Evolutionary conservation across 2,113 vertebrate species (phyloP).

Genomic region (Ameiurus melas): DNA sequence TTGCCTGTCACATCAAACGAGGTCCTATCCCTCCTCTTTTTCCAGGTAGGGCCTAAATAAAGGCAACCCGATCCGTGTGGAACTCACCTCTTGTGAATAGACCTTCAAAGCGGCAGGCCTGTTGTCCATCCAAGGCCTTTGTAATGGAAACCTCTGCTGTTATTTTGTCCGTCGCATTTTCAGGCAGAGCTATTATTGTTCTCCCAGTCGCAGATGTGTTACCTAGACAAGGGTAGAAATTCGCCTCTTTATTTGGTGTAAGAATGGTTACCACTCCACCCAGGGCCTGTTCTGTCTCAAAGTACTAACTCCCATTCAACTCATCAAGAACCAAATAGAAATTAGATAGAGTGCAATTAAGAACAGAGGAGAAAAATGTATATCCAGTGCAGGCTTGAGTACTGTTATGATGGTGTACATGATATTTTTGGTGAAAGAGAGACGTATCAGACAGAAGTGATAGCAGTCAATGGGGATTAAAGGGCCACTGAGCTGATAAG

Average conservation of each 20-base stretch:
- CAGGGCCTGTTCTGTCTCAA: conserved; percentile 44
- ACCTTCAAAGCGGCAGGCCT: conserved; percentile 50
- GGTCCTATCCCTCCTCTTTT: conserved; percentile 46
- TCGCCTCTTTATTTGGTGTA: conserved; percentile 55
- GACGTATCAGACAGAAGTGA: conserved; percentile 18
- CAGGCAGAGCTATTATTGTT: conserved; percentile 60
- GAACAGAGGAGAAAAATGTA: not conserved
- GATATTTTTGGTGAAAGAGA: conserved; percentile 47
- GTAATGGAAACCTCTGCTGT: conserved; percentile 60
- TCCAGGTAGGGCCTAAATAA: conserved; percentile 52
- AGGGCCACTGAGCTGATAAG: conserved; percentile 45
- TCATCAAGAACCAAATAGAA: conserved; percentile 58
- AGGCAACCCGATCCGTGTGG: conserved; percentile 51
- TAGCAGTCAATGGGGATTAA: conserved; percentile 39
- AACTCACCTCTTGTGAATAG: conserved; percentile 54
- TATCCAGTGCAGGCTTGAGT: not conserved
- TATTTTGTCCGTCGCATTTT: conserved; percentile 65
- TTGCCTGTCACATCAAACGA: conserved; percentile 52
- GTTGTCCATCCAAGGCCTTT: conserved; percentile 56
- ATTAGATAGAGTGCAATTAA: not conserved
- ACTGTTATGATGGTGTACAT: conserved; percentile 21
- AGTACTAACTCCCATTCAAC: conserved; percentile 53
- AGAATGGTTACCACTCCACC: conserved; percentile 54
- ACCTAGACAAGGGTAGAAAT: conserved; percentile 60
- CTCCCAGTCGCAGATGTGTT: conserved; percentile 59